Conservation (phyloP, 1,140 invertebrate species). For the Daktulosphaira vitifoliae region DNA sequence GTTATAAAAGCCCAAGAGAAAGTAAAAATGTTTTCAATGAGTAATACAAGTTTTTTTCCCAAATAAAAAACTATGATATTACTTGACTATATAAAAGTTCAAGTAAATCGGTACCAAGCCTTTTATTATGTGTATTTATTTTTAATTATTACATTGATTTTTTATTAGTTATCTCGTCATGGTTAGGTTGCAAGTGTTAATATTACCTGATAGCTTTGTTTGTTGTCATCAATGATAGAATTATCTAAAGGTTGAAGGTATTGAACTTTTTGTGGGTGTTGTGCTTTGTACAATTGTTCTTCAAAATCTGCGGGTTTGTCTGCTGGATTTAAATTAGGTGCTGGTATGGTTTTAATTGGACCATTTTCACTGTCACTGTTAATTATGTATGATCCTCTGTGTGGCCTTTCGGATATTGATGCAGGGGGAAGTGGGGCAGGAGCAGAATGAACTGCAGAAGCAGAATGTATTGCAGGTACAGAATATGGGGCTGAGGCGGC, state of each 20-base stretch:
- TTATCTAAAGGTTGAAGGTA: conserved; percentile 23
- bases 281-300: neutral
- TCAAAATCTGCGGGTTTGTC: conserved; percentile 35
- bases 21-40: no score
- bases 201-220: conserved; percentile 4
- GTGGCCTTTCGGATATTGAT: neutral
- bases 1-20: no score
- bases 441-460: no score
- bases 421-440: neutral
- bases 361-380: conserved; percentile 51
- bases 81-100: no score
- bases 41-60: no score
- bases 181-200: no score
- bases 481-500: conserved; percentile 16
- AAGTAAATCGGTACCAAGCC: no score
- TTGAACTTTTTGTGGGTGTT: neutral
- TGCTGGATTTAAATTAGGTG: conserved; percentile 58
- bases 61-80: no score
- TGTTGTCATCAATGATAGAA: conserved; percentile 14
- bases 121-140: no score
- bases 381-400: conserved; percentile 18
- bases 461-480: no score
- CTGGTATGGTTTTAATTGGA: conserved; percentile 72
- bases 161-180: no score
- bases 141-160: no score